A percentile compares a stretch with the other conserved stretches of the same genome.
phyloP scores from a whole-genome alignment of 1,140 invertebrate species.

The Cephus cinctus region DNA sequence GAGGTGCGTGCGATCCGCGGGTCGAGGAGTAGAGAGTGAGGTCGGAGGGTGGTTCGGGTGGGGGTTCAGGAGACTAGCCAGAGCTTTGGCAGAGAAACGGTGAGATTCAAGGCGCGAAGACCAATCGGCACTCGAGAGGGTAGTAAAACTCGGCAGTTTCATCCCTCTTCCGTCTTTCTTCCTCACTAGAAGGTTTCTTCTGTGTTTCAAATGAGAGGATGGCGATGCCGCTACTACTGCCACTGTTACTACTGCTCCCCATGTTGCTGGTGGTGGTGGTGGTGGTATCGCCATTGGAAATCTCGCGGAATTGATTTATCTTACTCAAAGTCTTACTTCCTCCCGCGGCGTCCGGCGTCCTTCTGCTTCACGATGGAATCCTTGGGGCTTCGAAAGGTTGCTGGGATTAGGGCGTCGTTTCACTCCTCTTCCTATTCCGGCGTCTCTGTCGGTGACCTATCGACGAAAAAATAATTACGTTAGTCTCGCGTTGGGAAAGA shows the following conservation, averaged over 20 bases:
- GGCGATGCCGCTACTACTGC: too few relatives aligned
- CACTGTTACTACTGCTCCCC: too few relatives aligned
- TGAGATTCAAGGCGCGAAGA: neutral
- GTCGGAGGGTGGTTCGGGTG: too few relatives aligned
- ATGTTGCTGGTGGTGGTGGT: neutral
- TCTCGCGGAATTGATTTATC: slow-evolving; percentile 27
- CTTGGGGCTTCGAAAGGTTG: neutral
- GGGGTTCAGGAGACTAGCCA: too few relatives aligned
- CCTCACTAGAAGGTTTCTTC: too few relatives aligned
- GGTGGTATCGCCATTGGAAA: slow-evolving; percentile 16
- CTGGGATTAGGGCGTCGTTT: slow-evolving; percentile 9
- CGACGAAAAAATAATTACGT: slow-evolving; percentile 1
- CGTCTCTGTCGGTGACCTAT: slow-evolving; percentile 1
- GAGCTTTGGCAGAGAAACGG: too few relatives aligned
- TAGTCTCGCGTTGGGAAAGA: neutral
- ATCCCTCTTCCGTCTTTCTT: too few relatives aligned
- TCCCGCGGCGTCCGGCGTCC: slow-evolving; percentile 8
- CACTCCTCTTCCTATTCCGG: slow-evolving; percentile 2
- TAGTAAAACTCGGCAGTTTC: slow-evolving; percentile 19
- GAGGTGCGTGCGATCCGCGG: too few relatives aligned
- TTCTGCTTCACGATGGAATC: slow-evolving; percentile 5
- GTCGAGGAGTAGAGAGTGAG: too few relatives aligned
- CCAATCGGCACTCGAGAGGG: slow-evolving; percentile 14
- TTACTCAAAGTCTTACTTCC: slow-evolving; percentile 17
- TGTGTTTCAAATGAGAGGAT: too few relatives aligned